These are phyloP conservation scores for Pogonocichla stellata DNA, from an alignment of 2,113 vertebrate species.

Conservation along the genomic window DNA sequence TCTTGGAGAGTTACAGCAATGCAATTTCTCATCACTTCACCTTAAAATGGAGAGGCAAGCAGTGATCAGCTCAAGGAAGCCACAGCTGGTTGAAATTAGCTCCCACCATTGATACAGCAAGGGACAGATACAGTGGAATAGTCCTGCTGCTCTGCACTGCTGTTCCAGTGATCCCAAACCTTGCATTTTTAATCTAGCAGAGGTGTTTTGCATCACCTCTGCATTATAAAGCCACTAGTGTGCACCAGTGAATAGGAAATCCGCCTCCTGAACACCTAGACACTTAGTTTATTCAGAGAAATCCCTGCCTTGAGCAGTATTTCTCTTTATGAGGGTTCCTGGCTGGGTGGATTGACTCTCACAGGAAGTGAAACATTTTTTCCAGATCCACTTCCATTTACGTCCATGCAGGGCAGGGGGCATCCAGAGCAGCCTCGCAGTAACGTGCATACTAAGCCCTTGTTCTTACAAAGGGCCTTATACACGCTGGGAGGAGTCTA, in stretches of 20 bases:
- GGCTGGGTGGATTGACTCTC: not conserved
- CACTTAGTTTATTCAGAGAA: slow-evolving; percentile 18
- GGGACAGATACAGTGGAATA: not conserved
- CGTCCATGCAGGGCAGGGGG: not conserved
- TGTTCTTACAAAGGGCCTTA: not conserved
- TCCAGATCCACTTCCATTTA: slow-evolving; percentile 37
- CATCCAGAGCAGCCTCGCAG: not conserved
- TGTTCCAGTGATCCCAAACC: not conserved
- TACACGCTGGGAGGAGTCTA: not conserved
- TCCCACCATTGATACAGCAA: not conserved
- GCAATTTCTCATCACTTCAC: not conserved
- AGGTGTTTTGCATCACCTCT: rapidly evolving
- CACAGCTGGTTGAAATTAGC: not conserved
- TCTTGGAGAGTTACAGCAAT: not conserved
- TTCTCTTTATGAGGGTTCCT: slow-evolving; percentile 32
- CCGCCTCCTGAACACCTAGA: not conserved
- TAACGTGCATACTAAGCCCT: not conserved
- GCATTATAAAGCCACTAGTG: not conserved
- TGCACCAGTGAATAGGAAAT: not conserved
- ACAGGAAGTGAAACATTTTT: slow-evolving; percentile 30
- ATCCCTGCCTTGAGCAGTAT: not conserved
- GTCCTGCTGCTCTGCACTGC: not conserved
- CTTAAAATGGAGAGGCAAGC: not conserved
- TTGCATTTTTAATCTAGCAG: not conserved
- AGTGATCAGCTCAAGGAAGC: not conserved